Percentiles rank a stretch among this genome's conserved stretches.
phyloP scores from a whole-genome alignment of 2,888 invertebrate species.

The Spicauda simplicius region DNA sequence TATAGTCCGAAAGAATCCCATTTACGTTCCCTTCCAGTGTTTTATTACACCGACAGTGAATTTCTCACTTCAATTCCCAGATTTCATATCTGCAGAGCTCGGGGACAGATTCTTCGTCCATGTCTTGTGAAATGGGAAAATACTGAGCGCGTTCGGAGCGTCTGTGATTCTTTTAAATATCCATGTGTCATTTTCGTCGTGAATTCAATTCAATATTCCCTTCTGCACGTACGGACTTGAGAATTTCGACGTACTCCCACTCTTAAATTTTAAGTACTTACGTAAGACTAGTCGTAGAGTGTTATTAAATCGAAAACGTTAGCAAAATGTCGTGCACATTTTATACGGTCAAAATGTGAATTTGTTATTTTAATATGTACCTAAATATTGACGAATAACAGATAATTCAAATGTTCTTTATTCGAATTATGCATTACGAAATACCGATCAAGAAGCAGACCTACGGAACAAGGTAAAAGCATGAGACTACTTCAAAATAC shows the following conservation, averaged over 20 bases:
- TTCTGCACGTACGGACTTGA: not conserved
- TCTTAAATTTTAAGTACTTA: not conserved
- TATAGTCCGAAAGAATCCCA: no score
- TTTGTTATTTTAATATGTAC: no score
- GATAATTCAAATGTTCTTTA: no score
- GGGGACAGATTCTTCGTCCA: constrained; percentile 39
- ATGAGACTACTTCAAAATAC: no score
- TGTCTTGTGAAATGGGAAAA: constrained; percentile 43
- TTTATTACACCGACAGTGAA: constrained; percentile 36
- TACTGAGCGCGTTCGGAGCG: constrained; percentile 37
- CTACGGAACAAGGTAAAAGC: no score
- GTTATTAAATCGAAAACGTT: no score
- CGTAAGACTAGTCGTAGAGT: not conserved
- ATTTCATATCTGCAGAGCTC: constrained; percentile 39
- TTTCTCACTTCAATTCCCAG: constrained; percentile 41
- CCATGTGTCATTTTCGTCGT: constrained; percentile 29
- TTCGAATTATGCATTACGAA: no score
- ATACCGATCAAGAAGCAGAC: no score
- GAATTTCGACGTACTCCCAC: not conserved
- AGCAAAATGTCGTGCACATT: no score
- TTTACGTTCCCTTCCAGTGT: not conserved
- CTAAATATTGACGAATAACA: no score
- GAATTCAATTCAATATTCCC: constrained; percentile 25
- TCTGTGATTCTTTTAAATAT: constrained; percentile 39
- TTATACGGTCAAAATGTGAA: no score